Conservation (phyloP, 2,888 invertebrate genomes). For the Pandemis corylana region DNA sequence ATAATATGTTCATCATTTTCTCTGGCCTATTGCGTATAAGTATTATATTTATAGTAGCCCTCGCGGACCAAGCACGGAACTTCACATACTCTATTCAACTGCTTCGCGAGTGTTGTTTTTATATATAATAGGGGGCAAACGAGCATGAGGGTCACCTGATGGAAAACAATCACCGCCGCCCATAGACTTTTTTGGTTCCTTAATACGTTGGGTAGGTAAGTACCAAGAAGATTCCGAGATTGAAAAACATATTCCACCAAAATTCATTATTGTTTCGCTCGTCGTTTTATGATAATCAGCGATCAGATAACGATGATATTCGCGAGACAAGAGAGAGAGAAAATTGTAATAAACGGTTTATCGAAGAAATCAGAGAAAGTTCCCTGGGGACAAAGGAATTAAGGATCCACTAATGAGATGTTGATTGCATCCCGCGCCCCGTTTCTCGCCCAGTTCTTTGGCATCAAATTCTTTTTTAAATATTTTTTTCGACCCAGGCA, state of each 20-base stretch:
- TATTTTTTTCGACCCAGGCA: conserved; percentile 55
- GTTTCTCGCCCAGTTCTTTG: conserved; percentile 69
- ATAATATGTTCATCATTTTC: no score
- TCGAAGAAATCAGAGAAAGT: conserved; percentile 71
- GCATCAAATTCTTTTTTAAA: conserved; percentile 61
- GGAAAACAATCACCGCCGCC: no score
- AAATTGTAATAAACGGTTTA: conserved; percentile 77
- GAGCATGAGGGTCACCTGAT: no score
- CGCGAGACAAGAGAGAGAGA: conserved; percentile 62
- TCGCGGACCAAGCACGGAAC: no score
- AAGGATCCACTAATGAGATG: conserved; percentile 81
- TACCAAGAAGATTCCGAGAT: background rate
- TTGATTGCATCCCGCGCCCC: conserved; percentile 77
- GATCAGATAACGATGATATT: conserved; percentile 67
- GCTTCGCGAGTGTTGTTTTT: no score
- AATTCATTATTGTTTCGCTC: conserved; percentile 55
- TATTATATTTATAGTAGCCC: no score
- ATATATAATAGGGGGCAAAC: no score
- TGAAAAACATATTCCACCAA: background rate
- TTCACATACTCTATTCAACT: no score
- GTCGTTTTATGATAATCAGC: conserved; percentile 72
- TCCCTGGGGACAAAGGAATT: conserved; percentile 70
- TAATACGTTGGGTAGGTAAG: background rate
- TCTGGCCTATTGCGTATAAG: no score
- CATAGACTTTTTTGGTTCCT: no score